Evolutionary conservation across 2,113 vertebrate genomes (phyloP), one percentile per base, ranked within the genome.

Genomic region (Gnathonemus echidnorhynchus): DNA sequence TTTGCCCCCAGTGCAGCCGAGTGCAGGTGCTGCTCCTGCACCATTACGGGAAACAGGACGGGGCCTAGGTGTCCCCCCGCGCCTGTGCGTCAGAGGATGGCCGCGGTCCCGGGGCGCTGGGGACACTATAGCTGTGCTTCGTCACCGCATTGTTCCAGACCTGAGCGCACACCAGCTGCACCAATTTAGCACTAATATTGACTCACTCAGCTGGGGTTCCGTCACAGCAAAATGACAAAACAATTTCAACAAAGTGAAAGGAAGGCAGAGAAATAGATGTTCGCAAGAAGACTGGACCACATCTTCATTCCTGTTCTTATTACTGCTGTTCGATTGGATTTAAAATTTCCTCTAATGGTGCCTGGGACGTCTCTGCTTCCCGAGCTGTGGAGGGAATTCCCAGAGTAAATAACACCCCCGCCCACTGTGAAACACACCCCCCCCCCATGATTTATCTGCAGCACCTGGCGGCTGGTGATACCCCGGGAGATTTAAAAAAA

Each of bases 281-380:
- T 39, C 7, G 2, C 19, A 10, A 46, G 3, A 3, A n/a, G 24
- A 48, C 83, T 21, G 39, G 45, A 85, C 48, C 21, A 46, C 45
- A 46, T 19, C 21, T 21, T 6, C 45, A 83, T 92, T 89, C 66
- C 48, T 39, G 39, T 88, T 24, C 89, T 92, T 92, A 93, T 91
- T 92, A 90, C 89, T 52, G 89, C 91, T 92, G 92, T 90, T 92
- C 88, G 88, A 87, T 89, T 90, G 89, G 77, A 66, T 92, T 91
- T 93, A 91, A 90, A 91, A 90, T 92, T 91, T 90, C 91, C 87
- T 91, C 49, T 1, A 85, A 86, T 24, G 56, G 92, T 88, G 49
- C 87, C 62, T n/a, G 17, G 58, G 56, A 88, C 70, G 89, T 39
- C 49, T 80, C 87, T 89, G 62, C 90, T 91, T 91, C 90, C 93